phyloP scores from a whole-genome alignment of 2,797 vertebrate species.

The Propithecus perrieri region DNA sequence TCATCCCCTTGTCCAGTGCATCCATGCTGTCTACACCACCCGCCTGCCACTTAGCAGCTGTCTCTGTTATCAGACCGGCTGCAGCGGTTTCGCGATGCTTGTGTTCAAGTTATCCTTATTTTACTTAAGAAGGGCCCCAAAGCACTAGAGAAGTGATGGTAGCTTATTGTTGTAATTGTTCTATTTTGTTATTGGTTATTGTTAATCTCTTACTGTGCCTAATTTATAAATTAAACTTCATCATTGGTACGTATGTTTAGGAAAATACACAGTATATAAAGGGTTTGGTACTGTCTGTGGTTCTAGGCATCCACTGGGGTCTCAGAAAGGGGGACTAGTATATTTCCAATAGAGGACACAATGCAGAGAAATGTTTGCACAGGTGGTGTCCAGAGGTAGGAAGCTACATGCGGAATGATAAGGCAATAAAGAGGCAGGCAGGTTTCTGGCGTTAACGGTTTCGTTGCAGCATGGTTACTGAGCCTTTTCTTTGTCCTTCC shows the following conservation, averaged over 20 bases:
- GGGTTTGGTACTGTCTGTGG: not conserved
- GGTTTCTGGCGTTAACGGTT: not conserved
- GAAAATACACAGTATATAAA: not conserved
- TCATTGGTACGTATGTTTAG: not conserved
- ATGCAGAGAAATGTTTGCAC: not conserved
- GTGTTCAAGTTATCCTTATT: not conserved
- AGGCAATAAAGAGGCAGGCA: not conserved
- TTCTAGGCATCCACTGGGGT: not conserved
- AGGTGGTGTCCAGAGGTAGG: not conserved
- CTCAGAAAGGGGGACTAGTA: not conserved
- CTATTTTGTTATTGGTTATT: not conserved
- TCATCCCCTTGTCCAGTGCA: not conserved
- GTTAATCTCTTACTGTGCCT: not conserved
- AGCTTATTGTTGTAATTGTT: not conserved
- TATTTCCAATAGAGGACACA: not conserved
- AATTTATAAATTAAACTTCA: not conserved
- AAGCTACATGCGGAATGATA: not conserved
- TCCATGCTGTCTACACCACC: not conserved
- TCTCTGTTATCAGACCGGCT: not conserved
- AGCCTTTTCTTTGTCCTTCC: not conserved
- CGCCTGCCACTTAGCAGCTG: not conserved
- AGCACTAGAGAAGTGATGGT: not conserved
- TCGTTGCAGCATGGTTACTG: rapidly evolving
- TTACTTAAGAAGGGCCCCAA: not conserved
- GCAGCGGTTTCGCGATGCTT: not conserved